These are phyloP conservation scores for Daubentonia madagascariensis DNA, from an alignment of 2,113 vertebrate species.

Conservation along the genomic window DNA sequence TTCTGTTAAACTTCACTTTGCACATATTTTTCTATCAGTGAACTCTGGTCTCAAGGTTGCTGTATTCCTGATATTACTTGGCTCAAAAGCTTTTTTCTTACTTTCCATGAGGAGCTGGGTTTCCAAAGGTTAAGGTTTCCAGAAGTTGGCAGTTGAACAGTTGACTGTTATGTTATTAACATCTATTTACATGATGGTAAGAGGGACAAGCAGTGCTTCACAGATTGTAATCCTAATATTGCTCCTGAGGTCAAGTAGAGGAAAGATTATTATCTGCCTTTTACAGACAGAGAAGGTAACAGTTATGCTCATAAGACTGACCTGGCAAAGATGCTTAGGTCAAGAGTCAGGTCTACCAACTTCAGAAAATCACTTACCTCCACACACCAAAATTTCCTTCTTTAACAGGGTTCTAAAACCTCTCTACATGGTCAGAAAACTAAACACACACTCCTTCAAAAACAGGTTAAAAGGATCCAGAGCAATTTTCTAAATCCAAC, in stretches of 20 bases:
- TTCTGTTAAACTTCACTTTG: conserved; percentile 9
- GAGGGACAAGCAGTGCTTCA: not conserved
- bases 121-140: conserved; percentile 18
- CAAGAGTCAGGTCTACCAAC: not conserved
- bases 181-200: not conserved
- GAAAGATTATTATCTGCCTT: conserved; percentile 3
- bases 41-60: conserved; percentile 8
- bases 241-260: not conserved
- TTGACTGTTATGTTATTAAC: not conserved
- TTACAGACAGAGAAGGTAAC: not conserved
- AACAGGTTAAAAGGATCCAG: not conserved
- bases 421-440: not conserved
- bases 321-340: conserved; percentile 11
- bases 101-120: not conserved
- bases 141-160: not conserved
- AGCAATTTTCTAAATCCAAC: conserved; percentile 39
- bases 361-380: conserved; percentile 1
- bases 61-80: not conserved
- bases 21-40: conserved; percentile 25
- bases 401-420: not conserved
- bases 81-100: not conserved
- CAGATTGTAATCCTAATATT: conserved; percentile 27
- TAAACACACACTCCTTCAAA: not conserved
- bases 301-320: not conserved
- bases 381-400: not conserved